Percentiles rank a stretch among this genome's conserved stretches.
These are phyloP conservation scores for cattle (Bos taurus) DNA, from an alignment of 2,113 vertebrate genomes.

Conservation along the genomic window DNA sequence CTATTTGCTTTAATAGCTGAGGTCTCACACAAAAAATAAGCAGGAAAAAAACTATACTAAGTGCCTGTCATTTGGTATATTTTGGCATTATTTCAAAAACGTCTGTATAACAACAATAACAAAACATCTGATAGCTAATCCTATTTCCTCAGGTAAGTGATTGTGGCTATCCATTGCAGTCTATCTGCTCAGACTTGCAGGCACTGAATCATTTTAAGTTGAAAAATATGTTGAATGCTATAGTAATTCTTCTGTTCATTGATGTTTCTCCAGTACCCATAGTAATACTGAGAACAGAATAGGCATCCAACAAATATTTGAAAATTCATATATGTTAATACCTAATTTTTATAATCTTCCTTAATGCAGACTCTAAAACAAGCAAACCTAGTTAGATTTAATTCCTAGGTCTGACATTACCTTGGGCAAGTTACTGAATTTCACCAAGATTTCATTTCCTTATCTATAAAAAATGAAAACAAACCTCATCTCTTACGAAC, in stretches of 20 bases:
- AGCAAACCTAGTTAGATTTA: background rate
- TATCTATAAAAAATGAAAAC: background rate
- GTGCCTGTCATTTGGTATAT: background rate
- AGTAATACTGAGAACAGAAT: background rate
- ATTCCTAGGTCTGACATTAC: background rate
- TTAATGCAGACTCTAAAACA: background rate
- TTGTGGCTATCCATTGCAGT: background rate
- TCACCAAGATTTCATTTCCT: background rate
- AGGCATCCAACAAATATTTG: background rate
- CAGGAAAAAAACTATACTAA: background rate
- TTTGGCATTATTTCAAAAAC: background rate
- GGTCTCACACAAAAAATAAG: background rate
- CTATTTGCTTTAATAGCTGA: background rate
- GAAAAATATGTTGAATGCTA: background rate
- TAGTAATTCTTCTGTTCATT: background rate
- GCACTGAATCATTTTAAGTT: background rate
- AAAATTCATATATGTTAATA: background rate
- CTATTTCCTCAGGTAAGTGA: background rate
- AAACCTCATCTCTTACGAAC: background rate
- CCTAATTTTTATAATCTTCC: background rate
- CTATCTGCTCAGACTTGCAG: background rate
- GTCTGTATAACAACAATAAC: background rate
- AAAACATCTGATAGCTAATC: background rate
- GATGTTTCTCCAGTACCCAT: background rate
- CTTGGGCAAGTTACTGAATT: background rate